Base-by-base conservation (phyloP, 2,113 vertebrate genomes). In the Suncus etruscus region DNA sequence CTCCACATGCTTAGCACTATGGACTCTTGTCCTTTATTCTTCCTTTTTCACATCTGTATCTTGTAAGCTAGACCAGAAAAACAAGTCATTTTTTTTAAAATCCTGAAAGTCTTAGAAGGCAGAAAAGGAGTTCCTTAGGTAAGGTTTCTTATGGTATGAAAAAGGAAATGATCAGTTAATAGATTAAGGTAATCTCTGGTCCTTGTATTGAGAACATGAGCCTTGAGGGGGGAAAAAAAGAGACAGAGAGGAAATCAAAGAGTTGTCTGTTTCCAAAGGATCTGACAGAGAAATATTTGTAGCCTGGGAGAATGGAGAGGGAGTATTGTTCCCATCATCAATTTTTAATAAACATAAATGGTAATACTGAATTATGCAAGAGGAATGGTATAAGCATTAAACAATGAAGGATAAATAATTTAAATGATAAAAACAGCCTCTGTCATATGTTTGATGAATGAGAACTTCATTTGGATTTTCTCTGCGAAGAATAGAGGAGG, bases 331-430 rank as follows among this genome's bases (percentile, higher is more conserved):
- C 51, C 69, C 15, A 3, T 92, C 75, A 95, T 97, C 93, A 95
- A 97, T 97, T 96, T 96, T 97, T 96, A 97, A 97, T 96, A 91
- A 94, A 96, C 90, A 86, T 94, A 96, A 96, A 93, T 96, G 95
- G 94, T 75, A 39, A 61, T 83, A 63, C 93, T 96, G 93, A 96
- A 97, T 97, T 93, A 97, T 96, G 77, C 86, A 96, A 94, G 80
- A 70, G 74, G 80, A 83, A 82, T 95, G 78, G 22, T 50, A 85
- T 82, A 93, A 94, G 89, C 86, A 96, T 95, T 94, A 94, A 95
- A 95, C 95, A 95, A 94, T 90, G 92, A 82, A 84, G 91, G 76
- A 90, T 97, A 94, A 96, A 97, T 97, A 95, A 97, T 96, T 97
- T 91, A 96, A 93, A 76, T 84, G 88, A 90, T 95, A 95, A 95